Conservation (phyloP, 2,888 invertebrate species). For the Mactromeris polynyma region DNA sequence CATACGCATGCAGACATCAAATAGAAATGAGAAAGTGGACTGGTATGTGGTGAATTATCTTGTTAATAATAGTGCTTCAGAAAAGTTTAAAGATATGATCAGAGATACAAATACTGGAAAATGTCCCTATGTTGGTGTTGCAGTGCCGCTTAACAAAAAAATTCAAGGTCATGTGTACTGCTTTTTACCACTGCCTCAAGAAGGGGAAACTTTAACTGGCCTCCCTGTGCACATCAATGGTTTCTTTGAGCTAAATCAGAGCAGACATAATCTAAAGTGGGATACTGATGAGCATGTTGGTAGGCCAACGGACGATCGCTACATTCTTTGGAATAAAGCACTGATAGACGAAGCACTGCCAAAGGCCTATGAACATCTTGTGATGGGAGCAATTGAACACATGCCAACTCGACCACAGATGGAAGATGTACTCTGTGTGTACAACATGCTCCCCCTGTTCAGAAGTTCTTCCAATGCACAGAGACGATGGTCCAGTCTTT, state of each 20-base stretch:
- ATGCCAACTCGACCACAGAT: neutral
- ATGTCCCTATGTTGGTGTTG: slow-evolving; percentile 52
- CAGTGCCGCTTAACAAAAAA: slow-evolving; percentile 16
- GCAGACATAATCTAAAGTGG: slow-evolving; percentile 85
- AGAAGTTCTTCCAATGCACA: slow-evolving; percentile 18
- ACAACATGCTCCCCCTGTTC: slow-evolving; percentile 46
- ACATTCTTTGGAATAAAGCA: slow-evolving; percentile 80
- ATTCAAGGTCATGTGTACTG: slow-evolving; percentile 70
- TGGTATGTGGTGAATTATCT: slow-evolving; percentile 48
- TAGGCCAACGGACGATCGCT: slow-evolving; percentile 66
- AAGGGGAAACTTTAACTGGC: slow-evolving; percentile 78
- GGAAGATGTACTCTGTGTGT: slow-evolving; percentile 31
- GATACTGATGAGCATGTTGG: slow-evolving; percentile 74
- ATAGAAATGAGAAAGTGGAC: slow-evolving; percentile 1
- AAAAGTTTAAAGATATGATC: slow-evolving; percentile 34
- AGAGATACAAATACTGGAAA: slow-evolving; percentile 36
- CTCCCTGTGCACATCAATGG: slow-evolving; percentile 85
- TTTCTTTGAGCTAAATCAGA: slow-evolving; percentile 83
- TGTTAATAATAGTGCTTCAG: slow-evolving; percentile 39
- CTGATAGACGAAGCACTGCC: slow-evolving; percentile 80
- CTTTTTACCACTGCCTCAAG: slow-evolving; percentile 82
- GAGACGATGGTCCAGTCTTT: slow-evolving; percentile 17
- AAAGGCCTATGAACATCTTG: slow-evolving; percentile 69
- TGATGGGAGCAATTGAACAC: slow-evolving; percentile 16
- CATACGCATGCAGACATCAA: neutral